Conservation (phyloP, 2,797 vertebrate genomes). For the Eulemur rubriventer region DNA sequence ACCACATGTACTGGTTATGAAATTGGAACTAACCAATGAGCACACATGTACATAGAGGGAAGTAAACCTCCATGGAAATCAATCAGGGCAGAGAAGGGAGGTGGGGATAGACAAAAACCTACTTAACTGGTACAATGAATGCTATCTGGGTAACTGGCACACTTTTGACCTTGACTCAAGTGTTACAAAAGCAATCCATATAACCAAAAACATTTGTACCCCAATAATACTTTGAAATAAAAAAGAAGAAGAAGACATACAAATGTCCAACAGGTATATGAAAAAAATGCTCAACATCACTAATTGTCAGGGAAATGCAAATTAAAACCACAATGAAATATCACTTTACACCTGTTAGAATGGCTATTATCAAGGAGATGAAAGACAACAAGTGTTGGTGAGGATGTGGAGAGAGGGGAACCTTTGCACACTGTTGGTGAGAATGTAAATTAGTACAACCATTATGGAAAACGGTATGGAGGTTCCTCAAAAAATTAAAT, state of each 20-base stretch:
- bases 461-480: background rate
- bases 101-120: too few species aligned
- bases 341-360: background rate
- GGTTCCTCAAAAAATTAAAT: background rate
- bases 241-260: background rate
- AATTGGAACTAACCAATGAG: too few species aligned
- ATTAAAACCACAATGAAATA: background rate
- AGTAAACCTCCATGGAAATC: too few species aligned
- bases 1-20: too few species aligned
- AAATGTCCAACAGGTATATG: background rate
- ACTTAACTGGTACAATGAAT: too few species aligned
- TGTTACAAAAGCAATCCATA: too few species aligned
- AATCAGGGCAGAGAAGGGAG: too few species aligned
- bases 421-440: background rate
- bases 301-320: conserved; percentile 11
- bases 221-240: too few species aligned
- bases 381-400: background rate
- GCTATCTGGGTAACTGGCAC: too few species aligned
- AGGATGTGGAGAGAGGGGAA: background rate
- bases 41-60: too few species aligned
- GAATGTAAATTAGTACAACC: background rate
- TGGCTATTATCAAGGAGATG: background rate
- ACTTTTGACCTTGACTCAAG: too few species aligned
- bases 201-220: too few species aligned
- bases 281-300: background rate